A percentile compares a stretch with the other conserved stretches of the same genome.
phyloP scores from a whole-genome alignment of 2,888 invertebrate species.

The Diaphora mendica region DNA sequence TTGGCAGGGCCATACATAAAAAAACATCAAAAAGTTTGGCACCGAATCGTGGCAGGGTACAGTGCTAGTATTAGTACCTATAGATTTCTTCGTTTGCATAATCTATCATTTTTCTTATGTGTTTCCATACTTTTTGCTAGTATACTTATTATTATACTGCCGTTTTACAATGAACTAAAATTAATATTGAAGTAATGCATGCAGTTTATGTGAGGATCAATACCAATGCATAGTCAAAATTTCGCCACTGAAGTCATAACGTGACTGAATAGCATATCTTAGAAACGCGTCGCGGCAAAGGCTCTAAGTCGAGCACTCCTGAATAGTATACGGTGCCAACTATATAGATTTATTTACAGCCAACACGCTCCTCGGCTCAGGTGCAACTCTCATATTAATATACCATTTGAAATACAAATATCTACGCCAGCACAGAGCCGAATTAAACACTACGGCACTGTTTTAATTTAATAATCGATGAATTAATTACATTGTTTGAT shows the following conservation, averaged over 20 bases:
- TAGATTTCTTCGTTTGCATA: too few species aligned
- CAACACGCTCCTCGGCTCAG: constrained; percentile 57
- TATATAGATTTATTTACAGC: constrained; percentile 60
- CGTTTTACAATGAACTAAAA: too few species aligned
- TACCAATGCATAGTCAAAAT: constrained; percentile 49
- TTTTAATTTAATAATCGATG: constrained; percentile 31
- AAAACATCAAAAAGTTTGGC: too few species aligned
- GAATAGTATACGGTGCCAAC: constrained; percentile 45
- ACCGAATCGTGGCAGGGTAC: too few species aligned
- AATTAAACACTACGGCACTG: constrained; percentile 38
- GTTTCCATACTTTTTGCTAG: too few species aligned
- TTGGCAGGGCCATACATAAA: too few species aligned
- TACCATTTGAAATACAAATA: constrained; percentile 63
- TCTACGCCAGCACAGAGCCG: constrained; percentile 50
- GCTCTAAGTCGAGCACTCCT: constrained; percentile 53
- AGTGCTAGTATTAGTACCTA: too few species aligned
- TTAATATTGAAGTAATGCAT: background rate
- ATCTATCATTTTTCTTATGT: too few species aligned
- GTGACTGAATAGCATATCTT: constrained; percentile 64
- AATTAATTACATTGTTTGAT: background rate
- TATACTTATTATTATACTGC: too few species aligned
- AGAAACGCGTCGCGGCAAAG: constrained; percentile 34
- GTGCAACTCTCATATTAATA: constrained; percentile 66
- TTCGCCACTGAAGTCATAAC: constrained; percentile 60
- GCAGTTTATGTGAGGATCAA: constrained; percentile 32